Evolutionary conservation across 1,140 invertebrate genomes (phyloP), one percentile per base, ranked within the genome.

Genomic region (Euura saliciscinereae): DNA sequence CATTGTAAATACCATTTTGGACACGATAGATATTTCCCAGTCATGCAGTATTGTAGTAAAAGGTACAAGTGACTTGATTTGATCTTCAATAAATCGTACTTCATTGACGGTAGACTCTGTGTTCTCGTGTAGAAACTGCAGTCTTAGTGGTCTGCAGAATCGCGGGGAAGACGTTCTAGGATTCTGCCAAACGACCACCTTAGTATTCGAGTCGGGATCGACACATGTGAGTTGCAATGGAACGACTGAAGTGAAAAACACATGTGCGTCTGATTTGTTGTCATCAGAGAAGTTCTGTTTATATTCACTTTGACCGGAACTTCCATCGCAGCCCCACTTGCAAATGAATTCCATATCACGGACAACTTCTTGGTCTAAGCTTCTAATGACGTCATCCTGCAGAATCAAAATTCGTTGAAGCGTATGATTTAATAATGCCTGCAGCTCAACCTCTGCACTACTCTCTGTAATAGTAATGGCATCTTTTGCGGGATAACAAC

Each of bases 1-100:
- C 84, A 87, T 86, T 44, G 83, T 86, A 42, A 83, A 70, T n/a
- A 74, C 64, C 44, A 84, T 72, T 65, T 44, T 45, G 73, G 79
- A 76, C 2, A 66, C 71, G 45, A 84, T 71, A 44, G 66, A 64
- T 42, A 79, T 44, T 43, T 28, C 69, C 68, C 74, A 71, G 46
- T 68, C 69, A 67, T 76, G 45, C 45, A 74, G 44, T 66, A 69
- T 28, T 44, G 45, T 73, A 68, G 67, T 74, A 68, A 69, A 73
- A 71, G 42, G 74, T 44, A 51, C 74, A 66, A 67, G 65, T 44
- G 13, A 11, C 46, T 46, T 45, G 13, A 28, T 59, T 70, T 66
- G 45, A 67, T 77, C 65, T 75, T 79, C 70, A 65, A 80, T 70
- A 65, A 74, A 72, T 43, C 68, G 69, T 28, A 74, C 78, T 79